Evolutionary conservation across 2,888 invertebrate genomes (phyloP), one percentile per base, ranked within the genome.

Genomic region (Drosophila melanosoma): DNA sequence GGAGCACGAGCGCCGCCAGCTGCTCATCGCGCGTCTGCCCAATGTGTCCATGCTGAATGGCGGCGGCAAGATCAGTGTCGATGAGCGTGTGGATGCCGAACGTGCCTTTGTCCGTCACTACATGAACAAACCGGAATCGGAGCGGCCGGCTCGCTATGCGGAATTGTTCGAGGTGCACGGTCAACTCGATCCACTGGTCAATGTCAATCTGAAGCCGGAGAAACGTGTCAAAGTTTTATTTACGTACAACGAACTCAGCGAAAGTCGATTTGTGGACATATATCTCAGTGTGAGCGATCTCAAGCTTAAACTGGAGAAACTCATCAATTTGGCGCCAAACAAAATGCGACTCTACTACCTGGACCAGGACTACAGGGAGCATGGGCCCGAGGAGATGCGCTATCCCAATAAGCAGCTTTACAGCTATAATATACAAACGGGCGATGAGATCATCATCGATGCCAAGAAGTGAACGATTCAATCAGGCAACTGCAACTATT

Each of bases 31-130:
- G 15, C 95, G 98, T 75, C 94, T 99, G 73, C 98, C 98, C 45
- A 96, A 96, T 92, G 96, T 98, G 53, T 95, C 95, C 78, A 96
- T 96, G 61, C 94, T 99, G 49, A 99, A 99, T 93, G 98, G 98
- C 1, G 98, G 98, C 66, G 97, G 97, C 23, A 95, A 95, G 17
- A 97, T 99, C 81, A 95, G 96, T 40, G 94, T 94, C 0, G 96
- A 97, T 82, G 99, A 99, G 92, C 94, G 98, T 68, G 98, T 98
- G 93, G 97, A 98, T 90, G 97, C 98, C 17, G 99, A 99, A 92
- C 94, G 98, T 71, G 97, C 98, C 77, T 99, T 98, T 93, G 97
- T 99, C 84, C 95, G 99, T 69, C 96, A 97, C 92, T 98, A 97
- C 92, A 97, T 97, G 96, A 97, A 98, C 91, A 96, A 96, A 88